Evolutionary conservation across 2,113 vertebrate species (phyloP).

Genomic region (Furnarius figulus): DNA sequence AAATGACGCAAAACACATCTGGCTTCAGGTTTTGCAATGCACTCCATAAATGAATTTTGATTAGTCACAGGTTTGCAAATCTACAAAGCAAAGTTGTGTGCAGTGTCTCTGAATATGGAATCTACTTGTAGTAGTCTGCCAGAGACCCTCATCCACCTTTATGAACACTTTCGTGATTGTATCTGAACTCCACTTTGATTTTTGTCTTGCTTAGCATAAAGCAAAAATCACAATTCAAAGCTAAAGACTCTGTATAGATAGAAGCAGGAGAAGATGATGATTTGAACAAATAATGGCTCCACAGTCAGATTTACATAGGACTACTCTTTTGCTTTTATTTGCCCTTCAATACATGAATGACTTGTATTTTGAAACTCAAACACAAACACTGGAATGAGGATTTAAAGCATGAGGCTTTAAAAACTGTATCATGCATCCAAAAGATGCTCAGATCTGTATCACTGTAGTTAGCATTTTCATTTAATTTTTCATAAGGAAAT

Average conservation of each 20-base stretch:
- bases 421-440: not conserved
- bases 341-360: not conserved
- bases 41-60: conserved; percentile 39
- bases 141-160: not conserved
- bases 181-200: not conserved
- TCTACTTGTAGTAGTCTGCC: fast-evolving
- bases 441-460: not conserved
- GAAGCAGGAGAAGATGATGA: not conserved
- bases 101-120: not conserved
- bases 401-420: not conserved
- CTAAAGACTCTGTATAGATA: not conserved
- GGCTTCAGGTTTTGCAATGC: conserved; percentile 47
- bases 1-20: conserved; percentile 40
- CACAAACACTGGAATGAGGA: not conserved
- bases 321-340: not conserved
- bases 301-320: not conserved
- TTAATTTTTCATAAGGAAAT: not conserved
- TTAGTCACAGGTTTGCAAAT: conserved; percentile 41
- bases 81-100: not conserved
- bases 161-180: not conserved
- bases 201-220: not conserved
- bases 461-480: not conserved
- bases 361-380: not conserved
- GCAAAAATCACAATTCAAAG: not conserved
- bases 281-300: not conserved